Evolutionary conservation across 2,797 vertebrate species (phyloP).

Genomic region (Propithecus deckenii): DNA sequence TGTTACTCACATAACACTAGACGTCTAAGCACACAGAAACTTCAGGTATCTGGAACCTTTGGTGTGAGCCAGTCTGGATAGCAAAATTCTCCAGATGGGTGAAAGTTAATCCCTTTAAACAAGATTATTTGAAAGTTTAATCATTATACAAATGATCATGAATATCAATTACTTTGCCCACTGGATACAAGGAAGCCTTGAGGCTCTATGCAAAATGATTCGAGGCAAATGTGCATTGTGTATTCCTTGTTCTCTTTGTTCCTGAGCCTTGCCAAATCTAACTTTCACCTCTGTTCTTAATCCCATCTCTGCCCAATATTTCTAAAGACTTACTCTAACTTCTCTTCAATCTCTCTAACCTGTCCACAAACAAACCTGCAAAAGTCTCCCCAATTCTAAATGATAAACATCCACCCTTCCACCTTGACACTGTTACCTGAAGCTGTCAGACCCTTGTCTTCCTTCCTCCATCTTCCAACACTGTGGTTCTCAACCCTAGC

Average conservation of each 20-base stretch:
- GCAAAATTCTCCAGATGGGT: neutral
- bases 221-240: neutral
- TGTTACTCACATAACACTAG: neutral
- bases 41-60: neutral
- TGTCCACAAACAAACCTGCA: neutral
- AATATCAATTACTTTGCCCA: neutral
- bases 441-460: neutral
- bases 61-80: neutral
- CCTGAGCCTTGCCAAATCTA: neutral
- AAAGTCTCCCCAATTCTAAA: neutral
- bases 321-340: neutral
- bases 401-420: neutral
- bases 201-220: neutral
- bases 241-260: neutral
- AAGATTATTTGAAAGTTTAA: neutral
- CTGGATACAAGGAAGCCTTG: neutral
- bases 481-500: neutral
- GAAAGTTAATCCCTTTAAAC: neutral
- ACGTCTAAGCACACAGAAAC: neutral
- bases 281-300: neutral
- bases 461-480: neutral
- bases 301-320: neutral
- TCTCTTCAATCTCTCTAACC: conserved; percentile 19
- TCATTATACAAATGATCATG: neutral
- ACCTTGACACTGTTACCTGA: neutral